Percentiles rank a stretch among this genome's conserved stretches.
phyloP scores from a whole-genome alignment of 2,113 vertebrate genomes.

The Silurus glanis region DNA sequence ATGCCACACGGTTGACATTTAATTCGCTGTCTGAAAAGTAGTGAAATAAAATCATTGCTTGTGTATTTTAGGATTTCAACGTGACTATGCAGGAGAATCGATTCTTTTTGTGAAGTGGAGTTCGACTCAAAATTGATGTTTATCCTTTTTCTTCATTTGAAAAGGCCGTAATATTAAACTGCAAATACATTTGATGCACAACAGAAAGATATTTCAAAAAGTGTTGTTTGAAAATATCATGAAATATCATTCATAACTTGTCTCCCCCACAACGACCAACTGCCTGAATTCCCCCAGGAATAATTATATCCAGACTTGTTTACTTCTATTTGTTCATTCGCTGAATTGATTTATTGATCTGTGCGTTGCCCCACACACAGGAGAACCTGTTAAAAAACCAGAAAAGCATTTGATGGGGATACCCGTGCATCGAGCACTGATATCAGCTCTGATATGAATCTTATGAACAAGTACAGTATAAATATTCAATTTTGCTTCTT shows the following conservation, averaged over 20 bases:
- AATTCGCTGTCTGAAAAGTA: neutral
- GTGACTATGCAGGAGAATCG: neutral
- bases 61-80: neutral
- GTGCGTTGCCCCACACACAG: neutral
- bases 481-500: neutral
- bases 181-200: neutral
- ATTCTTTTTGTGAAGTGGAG: neutral
- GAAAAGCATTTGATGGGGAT: neutral
- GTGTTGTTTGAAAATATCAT: neutral
- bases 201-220: neutral
- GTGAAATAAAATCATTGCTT: neutral
- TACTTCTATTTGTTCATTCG: neutral
- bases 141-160: neutral
- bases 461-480: neutral
- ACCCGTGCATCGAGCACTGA: neutral
- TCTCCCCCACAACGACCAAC: neutral
- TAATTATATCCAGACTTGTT: slow-evolving; percentile 17
- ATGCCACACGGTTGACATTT: neutral
- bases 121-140: neutral
- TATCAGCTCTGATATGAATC: neutral
- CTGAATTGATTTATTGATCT: slow-evolving; percentile 32
- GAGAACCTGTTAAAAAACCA: neutral
- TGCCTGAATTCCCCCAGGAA: neutral
- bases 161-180: neutral
- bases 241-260: neutral